Base-by-base conservation (phyloP, 2,797 vertebrate species). In the Alcedo quadribrachys region DNA sequence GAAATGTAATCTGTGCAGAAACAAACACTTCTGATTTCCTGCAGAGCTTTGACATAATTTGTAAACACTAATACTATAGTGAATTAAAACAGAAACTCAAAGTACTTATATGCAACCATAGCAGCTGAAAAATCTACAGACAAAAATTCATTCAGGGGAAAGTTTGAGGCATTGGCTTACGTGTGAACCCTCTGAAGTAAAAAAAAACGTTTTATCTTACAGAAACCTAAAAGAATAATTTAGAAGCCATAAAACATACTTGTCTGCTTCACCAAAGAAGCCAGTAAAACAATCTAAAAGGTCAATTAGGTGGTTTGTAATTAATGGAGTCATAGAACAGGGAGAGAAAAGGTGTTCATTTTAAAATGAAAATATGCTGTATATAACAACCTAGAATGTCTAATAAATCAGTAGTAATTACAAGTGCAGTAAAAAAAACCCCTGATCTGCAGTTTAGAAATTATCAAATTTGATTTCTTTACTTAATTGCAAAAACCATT, bases 71-170 rank as follows among this genome's bases (percentile, higher is more conserved):
- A 93, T 92, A 96, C 95, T 62, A 96, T 85, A 93, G 8, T 90
- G 89, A 95, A 97, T 96, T 95, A 96, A 97, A 94, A n/a, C 89
- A 92, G 92, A 96, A 96, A 93, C 90, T 95, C 83, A 84, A 96
- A 97, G 88, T 93, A 94, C 87, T 93, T 96, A 92, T 83, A 95
- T 28, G 79, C 75, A 96, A 96, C 84, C 70, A 85, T 5, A 62
- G 90, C 70, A 91, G 95, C 2, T 94, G 96, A 94, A 97, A 97
- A 97, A 96, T 94, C 94, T 78, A 93, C 42, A 95, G 85, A 95
- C 80, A 85, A 81, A 92, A 96, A 94, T 94, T 96, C 65, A 86
- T 90, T 81, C 81, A 87, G 70, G 53, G 83, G 87, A 89, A 96
- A 96, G 91, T 96, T 76, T 70, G 67, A 92, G 60, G 87, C 90